Evolutionary conservation across 2,797 vertebrate species (phyloP).

Genomic region (Buceros bicornis): DNA sequence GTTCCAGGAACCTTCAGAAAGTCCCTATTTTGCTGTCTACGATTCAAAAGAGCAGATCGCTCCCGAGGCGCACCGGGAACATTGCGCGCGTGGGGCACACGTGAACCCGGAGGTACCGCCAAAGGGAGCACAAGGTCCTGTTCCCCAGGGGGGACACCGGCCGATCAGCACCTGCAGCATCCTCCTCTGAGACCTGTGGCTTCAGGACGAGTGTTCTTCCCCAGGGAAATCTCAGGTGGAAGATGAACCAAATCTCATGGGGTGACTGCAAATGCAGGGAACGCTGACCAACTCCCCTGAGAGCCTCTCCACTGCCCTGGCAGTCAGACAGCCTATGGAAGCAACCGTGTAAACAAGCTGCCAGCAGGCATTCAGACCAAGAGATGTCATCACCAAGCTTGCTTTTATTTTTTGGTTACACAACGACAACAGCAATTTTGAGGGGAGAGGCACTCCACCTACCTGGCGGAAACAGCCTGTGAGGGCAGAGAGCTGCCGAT

Average conservation of each 20-base stretch:
- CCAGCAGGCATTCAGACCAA: not conserved
- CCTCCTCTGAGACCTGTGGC: not conserved
- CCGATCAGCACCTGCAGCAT: not conserved
- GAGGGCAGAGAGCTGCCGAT: not conserved
- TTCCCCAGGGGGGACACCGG: not conserved
- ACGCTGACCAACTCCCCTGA: fast-evolving
- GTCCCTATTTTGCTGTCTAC: not conserved
- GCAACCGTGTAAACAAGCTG: not conserved
- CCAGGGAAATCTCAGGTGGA: not conserved
- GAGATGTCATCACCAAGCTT: not conserved
- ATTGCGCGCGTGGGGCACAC: not conserved
- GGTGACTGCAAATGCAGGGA: not conserved
- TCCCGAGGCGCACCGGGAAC: not conserved
- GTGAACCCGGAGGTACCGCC: not conserved
- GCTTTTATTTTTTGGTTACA: not conserved
- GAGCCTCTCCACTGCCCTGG: not conserved
- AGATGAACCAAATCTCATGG: not conserved
- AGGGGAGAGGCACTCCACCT: not conserved
- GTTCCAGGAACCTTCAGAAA: slow-evolving; percentile 31
- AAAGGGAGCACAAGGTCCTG: not conserved
- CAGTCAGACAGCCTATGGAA: not conserved
- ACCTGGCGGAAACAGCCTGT: slow-evolving; percentile 34
- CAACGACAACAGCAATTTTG: not conserved
- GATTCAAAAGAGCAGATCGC: not conserved
- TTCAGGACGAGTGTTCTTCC: fast-evolving